Evolutionary conservation across 2,888 invertebrate species (phyloP).

Genomic region (Automeris io): DNA sequence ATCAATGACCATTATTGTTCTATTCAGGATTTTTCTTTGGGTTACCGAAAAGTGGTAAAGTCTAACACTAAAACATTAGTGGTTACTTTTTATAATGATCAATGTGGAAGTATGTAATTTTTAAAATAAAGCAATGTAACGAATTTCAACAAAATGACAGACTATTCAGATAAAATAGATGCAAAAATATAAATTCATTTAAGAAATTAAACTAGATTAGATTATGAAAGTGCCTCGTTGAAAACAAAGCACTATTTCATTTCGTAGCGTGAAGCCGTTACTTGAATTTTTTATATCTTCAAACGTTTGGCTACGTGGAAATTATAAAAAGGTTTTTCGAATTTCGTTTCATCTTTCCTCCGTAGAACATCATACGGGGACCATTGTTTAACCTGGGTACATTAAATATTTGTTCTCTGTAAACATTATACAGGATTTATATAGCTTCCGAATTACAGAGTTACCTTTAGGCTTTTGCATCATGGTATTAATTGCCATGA

Average conservation of each 20-base stretch:
- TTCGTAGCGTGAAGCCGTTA: slow-evolving; percentile 48
- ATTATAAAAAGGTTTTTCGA: slow-evolving; percentile 54
- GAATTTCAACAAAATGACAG: too few species aligned
- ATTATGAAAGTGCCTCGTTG: slow-evolving; percentile 30
- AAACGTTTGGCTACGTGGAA: slow-evolving; percentile 41
- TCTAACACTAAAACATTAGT: too few species aligned
- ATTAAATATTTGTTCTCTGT: slow-evolving; percentile 45
- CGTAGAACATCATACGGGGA: slow-evolving; percentile 29
- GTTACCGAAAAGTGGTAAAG: too few species aligned
- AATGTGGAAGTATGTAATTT: too few species aligned
- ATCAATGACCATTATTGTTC: too few species aligned
- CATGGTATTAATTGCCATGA: slow-evolving; percentile 6
- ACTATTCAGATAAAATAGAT: too few species aligned
- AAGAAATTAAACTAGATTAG: slow-evolving; percentile 33
- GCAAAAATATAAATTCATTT: slow-evolving; percentile 21
- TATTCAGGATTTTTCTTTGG: too few species aligned
- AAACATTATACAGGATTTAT: slow-evolving; percentile 41
- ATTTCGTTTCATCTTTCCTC: slow-evolving; percentile 45
- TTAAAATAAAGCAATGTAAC: too few species aligned
- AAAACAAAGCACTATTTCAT: slow-evolving; percentile 53
- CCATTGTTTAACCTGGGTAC: slow-evolving; percentile 45
- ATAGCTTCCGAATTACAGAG: slow-evolving; percentile 25
- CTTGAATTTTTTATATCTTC: slow-evolving; percentile 56
- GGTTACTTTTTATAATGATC: too few species aligned
- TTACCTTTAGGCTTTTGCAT: slow-evolving; percentile 16